Evolutionary conservation across 2,888 invertebrate genomes (phyloP).

Genomic region (Dichetophora obliterata): DNA sequence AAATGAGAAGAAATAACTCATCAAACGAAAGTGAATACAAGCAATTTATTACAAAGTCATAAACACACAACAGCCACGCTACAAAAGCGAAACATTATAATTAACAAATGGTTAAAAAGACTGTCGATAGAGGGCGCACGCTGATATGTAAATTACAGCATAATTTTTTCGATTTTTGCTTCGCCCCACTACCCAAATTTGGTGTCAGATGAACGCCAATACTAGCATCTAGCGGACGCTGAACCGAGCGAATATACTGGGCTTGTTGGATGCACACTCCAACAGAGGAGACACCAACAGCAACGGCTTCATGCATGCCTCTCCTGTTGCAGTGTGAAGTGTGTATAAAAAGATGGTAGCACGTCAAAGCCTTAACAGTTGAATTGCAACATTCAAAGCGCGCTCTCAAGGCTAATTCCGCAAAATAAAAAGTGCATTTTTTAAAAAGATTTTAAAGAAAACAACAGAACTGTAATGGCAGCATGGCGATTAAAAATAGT

Average conservation of each 20-base stretch:
- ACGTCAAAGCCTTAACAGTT: constrained; percentile 38
- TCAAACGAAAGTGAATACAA: constrained; percentile 27
- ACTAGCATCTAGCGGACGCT: constrained; percentile 41
- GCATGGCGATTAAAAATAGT: neutral
- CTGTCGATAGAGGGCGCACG: constrained; percentile 26
- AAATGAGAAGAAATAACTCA: constrained; percentile 8
- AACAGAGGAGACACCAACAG: neutral
- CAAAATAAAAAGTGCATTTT: neutral
- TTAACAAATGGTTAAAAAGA: constrained; percentile 12
- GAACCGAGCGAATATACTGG: constrained; percentile 38
- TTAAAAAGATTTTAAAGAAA: neutral
- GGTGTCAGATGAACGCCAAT: constrained; percentile 21
- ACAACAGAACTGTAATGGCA: neutral
- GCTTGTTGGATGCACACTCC: no score
- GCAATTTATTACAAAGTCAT: constrained; percentile 18
- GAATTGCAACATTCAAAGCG: constrained; percentile 29
- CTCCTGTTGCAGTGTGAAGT: neutral
- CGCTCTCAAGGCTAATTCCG: neutral
- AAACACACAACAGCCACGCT: neutral
- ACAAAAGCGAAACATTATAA: constrained; percentile 16
- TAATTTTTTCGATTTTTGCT: constrained; percentile 17
- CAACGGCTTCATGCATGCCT: neutral
- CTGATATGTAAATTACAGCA: constrained; percentile 32
- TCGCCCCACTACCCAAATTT: neutral
- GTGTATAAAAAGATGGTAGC: constrained; percentile 43